Evolutionary conservation across 2,113 vertebrate genomes (phyloP).

Genomic region (Melanerpes formicivorus): DNA sequence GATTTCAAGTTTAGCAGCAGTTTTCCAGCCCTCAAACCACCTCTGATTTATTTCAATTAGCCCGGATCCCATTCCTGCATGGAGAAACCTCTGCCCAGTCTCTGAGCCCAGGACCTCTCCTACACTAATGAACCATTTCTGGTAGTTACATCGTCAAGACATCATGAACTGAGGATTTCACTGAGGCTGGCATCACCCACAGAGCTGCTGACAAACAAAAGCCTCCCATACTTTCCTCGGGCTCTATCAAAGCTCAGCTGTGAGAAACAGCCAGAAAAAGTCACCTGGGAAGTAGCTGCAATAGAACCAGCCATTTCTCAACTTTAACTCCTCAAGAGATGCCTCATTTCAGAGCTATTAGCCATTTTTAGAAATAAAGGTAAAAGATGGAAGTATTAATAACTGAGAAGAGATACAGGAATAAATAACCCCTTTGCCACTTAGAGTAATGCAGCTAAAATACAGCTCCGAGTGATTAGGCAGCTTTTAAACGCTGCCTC

Average conservation of each 20-base stretch:
- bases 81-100: neutral
- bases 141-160: neutral
- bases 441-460: neutral
- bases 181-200: neutral
- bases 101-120: neutral
- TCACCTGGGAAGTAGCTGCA: neutral
- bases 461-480: neutral
- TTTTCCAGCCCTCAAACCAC: neutral
- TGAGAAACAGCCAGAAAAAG: fast-evolving
- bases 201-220: neutral
- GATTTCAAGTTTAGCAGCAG: neutral
- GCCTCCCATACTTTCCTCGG: neutral
- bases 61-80: fast-evolving
- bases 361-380: neutral
- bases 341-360: neutral
- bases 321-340: neutral
- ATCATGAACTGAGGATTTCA: fast-evolving
- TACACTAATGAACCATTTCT: neutral
- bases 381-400: neutral
- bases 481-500: neutral
- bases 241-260: neutral
- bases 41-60: no score
- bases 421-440: neutral
- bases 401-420: neutral
- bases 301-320: neutral